phyloP scores from a whole-genome alignment of 2,113 vertebrate genomes.

The Eonycteris spelaea region DNA sequence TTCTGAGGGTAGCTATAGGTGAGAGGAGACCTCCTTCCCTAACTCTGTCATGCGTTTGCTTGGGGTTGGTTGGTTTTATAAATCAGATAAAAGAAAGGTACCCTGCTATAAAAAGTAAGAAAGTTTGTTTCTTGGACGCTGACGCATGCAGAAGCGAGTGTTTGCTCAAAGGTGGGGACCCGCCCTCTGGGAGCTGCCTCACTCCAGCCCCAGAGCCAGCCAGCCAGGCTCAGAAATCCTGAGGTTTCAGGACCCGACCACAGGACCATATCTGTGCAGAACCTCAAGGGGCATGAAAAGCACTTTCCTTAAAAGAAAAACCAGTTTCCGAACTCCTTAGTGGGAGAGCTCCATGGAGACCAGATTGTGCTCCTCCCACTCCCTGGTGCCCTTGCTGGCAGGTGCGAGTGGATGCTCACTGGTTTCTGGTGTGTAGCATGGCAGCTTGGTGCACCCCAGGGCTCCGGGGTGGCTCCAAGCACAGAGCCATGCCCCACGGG shows the following conservation, averaged over 20 bases:
- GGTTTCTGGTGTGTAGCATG: fast-evolving
- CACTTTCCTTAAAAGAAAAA: background rate
- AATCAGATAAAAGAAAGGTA: background rate
- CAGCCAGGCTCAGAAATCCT: background rate
- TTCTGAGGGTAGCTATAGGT: background rate
- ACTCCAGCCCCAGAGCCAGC: background rate
- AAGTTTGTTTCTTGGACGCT: background rate
- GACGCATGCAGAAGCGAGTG: background rate
- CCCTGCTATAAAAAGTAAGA: too few species aligned
- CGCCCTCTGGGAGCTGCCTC: background rate
- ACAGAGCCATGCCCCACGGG: background rate
- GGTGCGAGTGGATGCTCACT: background rate
- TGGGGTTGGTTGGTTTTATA: background rate
- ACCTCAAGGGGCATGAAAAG: background rate
- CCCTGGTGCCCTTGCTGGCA: background rate
- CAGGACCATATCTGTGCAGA: background rate
- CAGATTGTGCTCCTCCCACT: background rate
- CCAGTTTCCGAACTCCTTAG: background rate
- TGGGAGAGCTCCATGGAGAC: background rate
- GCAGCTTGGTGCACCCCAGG: background rate
- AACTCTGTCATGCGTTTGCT: background rate
- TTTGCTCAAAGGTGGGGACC: background rate
- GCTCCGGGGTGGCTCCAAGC: background rate
- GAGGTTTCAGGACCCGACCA: background rate
- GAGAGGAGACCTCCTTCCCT: background rate